These are phyloP conservation scores for Bubo blakistoni DNA, from an alignment of 2,113 vertebrate species.

Conservation along the genomic window DNA sequence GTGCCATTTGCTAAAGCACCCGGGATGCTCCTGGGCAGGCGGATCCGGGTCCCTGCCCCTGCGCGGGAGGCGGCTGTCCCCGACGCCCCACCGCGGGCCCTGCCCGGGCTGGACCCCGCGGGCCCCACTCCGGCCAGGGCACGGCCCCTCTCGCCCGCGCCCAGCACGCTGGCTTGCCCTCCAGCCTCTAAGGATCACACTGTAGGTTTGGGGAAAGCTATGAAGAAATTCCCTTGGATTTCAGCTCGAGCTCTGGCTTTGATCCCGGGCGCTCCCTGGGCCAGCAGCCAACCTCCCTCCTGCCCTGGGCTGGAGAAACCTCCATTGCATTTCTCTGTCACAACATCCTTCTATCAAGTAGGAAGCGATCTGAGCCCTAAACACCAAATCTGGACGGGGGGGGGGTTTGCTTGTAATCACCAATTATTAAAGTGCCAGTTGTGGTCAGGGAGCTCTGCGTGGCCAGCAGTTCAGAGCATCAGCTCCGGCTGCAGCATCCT, in stretches of 20 bases:
- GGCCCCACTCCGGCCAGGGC: not conserved
- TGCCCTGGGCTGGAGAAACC: accelerated
- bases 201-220: not conserved
- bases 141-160: not conserved
- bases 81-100: not conserved
- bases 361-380: accelerated
- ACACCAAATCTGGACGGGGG: accelerated
- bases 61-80: not conserved
- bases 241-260: not conserved
- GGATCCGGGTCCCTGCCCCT: accelerated
- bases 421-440: accelerated
- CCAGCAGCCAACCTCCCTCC: not conserved
- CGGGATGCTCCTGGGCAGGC: accelerated
- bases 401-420: accelerated
- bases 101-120: not conserved
- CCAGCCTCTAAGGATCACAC: accelerated
- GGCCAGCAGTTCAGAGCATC: accelerated
- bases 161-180: not conserved
- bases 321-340: not conserved
- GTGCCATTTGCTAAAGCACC: accelerated
- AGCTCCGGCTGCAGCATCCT: not conserved
- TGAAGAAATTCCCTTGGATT: not conserved
- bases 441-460: accelerated
- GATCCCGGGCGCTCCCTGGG: not conserved
- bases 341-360: not conserved